Evolutionary conservation across 2,113 vertebrate species (phyloP).

Genomic region (Cromileptes altivelis): DNA sequence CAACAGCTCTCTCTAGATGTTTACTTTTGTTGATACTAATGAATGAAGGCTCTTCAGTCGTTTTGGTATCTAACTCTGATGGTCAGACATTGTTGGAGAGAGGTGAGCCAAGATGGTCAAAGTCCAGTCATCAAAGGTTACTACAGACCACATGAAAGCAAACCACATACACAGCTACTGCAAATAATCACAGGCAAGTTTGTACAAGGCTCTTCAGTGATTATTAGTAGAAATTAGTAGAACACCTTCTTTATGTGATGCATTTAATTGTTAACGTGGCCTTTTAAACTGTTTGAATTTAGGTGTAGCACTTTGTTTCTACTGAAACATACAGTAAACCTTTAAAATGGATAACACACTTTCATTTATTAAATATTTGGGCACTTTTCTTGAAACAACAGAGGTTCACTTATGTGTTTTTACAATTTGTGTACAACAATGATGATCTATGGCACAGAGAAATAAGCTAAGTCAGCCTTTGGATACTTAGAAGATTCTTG

Average conservation of each 20-base stretch:
- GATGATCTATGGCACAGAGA: no score
- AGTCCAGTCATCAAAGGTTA: conserved; percentile 55
- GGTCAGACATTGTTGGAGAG: conserved; percentile 45
- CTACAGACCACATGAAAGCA: conserved; percentile 32
- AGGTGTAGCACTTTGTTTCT: no score
- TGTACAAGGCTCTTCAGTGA: conserved; percentile 19
- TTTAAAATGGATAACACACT: not conserved
- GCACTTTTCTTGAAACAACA: not conserved
- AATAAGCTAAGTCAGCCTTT: not conserved
- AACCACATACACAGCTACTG: conserved; percentile 8
- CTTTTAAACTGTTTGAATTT: not conserved
- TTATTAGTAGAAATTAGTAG: not conserved
- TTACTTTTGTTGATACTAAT: conserved; percentile 33
- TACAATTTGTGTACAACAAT: not conserved
- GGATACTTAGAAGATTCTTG: not conserved
- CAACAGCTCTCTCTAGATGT: not conserved
- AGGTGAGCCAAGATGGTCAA: conserved; percentile 51
- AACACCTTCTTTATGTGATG: conserved; percentile 4
- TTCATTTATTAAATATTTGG: not conserved
- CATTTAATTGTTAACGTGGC: not conserved
- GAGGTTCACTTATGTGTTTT: not conserved
- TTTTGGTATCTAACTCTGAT: conserved; percentile 30
- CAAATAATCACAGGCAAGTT: not conserved
- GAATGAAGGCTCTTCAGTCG: not conserved
- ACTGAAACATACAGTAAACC: not conserved